A percentile compares a stretch with the other conserved stretches of the same genome.
Evolutionary conservation across 2,113 vertebrate species (phyloP).

Genomic region (Nestor notabilis): DNA sequence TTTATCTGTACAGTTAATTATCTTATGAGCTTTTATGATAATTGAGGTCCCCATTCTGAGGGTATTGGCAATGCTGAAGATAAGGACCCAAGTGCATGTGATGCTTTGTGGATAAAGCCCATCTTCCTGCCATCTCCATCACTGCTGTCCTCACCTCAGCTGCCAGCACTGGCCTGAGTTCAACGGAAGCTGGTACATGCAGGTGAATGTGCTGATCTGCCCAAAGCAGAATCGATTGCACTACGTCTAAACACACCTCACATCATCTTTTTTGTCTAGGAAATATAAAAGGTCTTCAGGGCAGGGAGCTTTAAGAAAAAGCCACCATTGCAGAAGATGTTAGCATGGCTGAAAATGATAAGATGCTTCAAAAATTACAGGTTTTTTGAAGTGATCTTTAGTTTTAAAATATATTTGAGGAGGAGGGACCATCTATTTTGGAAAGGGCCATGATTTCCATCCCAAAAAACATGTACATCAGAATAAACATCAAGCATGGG

Average conservation of each 20-base stretch:
- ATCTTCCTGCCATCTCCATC: not conserved
- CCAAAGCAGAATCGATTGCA: not conserved
- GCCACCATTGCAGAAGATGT: not conserved
- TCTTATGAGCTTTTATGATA: not conserved
- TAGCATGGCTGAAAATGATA: not conserved
- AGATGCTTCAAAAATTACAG: not conserved
- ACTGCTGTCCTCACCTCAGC: not conserved
- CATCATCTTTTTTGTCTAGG: not conserved
- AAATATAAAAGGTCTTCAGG: not conserved
- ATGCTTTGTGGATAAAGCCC: not conserved
- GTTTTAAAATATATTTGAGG: not conserved
- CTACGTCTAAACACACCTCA: not conserved
- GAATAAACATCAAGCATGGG: not conserved
- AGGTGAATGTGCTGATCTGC: not conserved
- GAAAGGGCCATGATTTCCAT: not conserved
- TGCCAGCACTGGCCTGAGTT: not conserved
- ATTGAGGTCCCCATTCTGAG: not conserved
- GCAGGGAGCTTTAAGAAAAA: not conserved
- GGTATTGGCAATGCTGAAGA: not conserved
- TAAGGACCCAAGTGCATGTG: not conserved
- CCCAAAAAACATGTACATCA: accelerated
- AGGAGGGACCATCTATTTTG: not conserved
- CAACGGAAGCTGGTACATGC: not conserved
- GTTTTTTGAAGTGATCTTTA: not conserved
- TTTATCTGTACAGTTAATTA: conserved; percentile 38